Evolutionary conservation across 2,888 invertebrate species (phyloP).

Genomic region (Thysanoteuthis rhombus): DNA sequence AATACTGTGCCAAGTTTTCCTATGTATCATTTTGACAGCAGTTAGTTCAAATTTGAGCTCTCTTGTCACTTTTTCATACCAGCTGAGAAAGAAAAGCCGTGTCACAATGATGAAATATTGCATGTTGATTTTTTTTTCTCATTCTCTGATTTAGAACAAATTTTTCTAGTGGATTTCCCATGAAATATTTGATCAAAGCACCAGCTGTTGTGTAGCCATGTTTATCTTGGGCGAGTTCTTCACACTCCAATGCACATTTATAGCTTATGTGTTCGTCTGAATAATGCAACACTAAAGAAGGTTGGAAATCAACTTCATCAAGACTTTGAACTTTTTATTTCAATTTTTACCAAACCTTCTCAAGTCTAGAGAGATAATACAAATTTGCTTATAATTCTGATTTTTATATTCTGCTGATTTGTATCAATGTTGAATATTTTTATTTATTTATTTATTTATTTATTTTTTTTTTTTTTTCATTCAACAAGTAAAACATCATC

Average conservation of each 20-base stretch:
- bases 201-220: background rate
- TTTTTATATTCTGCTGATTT: too few relatives aligned
- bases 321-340: background rate
- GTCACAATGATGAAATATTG: background rate
- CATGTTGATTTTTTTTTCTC: background rate
- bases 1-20: too few relatives aligned
- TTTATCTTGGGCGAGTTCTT: conserved; percentile 12
- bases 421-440: too few relatives aligned
- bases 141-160: background rate
- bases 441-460: too few relatives aligned
- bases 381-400: too few relatives aligned
- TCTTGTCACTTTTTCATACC: background rate
- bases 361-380: too few relatives aligned
- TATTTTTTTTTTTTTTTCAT: too few relatives aligned
- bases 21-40: too few relatives aligned
- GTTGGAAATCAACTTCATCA: background rate
- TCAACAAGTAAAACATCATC: too few relatives aligned
- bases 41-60: too few relatives aligned
- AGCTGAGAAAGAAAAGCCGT: background rate
- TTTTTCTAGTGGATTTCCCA: background rate
- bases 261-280: background rate
- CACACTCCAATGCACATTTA: background rate
- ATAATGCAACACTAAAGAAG: background rate
- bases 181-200: background rate
- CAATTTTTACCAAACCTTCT: background rate